phyloP scores from a whole-genome alignment of 2,888 invertebrate species.

The Tenodera sinensis region DNA sequence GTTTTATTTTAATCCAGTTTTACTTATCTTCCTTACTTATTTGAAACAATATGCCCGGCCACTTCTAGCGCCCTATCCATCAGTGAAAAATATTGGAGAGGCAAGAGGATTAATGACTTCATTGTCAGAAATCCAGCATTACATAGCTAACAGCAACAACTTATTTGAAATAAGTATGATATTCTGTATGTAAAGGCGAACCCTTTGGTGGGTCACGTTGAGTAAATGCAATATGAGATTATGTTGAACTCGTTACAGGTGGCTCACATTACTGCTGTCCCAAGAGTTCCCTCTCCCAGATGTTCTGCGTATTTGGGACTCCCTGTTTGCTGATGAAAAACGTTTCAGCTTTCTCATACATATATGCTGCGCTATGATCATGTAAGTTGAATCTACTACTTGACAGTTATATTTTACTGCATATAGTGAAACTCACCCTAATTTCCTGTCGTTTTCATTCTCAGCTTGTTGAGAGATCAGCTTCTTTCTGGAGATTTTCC shows the following conservation, averaged over 20 bases:
- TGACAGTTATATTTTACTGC: not conserved
- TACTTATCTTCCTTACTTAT: too few species aligned
- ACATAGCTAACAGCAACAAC: too few species aligned
- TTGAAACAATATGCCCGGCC: too few species aligned
- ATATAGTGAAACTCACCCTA: not conserved
- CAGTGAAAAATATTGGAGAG: too few species aligned
- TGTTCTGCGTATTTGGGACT: constrained; percentile 96
- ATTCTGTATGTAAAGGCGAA: too few species aligned
- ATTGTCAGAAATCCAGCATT: too few species aligned
- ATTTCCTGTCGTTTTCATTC: constrained; percentile 35
- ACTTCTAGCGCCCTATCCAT: too few species aligned
- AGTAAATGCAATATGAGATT: too few species aligned
- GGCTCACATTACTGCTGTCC: constrained; percentile 91
- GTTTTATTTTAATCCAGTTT: too few species aligned
- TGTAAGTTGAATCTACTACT: constrained; percentile 60
- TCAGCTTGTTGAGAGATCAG: constrained; percentile 76
- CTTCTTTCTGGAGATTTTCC: constrained; percentile 88
- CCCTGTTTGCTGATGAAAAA: constrained; percentile 83
- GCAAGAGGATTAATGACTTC: too few species aligned
- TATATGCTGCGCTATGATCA: constrained; percentile 96
- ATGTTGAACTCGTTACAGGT: constrained; percentile 55
- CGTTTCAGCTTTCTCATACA: constrained; percentile 89
- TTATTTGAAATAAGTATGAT: too few species aligned
- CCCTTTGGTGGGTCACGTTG: too few species aligned
- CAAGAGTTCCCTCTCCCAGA: constrained; percentile 98